Evolutionary conservation across 2,113 vertebrate genomes (phyloP).

Genomic region (Elanus axillaris): DNA sequence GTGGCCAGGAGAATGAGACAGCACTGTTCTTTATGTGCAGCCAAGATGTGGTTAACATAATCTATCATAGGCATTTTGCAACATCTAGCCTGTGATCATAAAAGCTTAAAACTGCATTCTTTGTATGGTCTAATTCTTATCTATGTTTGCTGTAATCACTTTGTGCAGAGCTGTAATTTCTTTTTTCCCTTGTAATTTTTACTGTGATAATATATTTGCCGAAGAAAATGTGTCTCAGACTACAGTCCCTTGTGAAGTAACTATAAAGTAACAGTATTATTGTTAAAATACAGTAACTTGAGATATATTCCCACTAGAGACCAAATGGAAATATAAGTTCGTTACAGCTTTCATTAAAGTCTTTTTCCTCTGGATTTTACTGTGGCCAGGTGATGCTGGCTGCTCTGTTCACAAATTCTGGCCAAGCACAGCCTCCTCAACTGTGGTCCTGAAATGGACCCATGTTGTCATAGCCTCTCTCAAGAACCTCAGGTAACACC

Average conservation of each 20-base stretch:
- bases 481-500: neutral
- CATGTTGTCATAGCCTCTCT: neutral
- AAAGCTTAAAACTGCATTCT: neutral
- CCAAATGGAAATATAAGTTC: neutral
- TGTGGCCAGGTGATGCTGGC: neutral
- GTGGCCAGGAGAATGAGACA: neutral
- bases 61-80: neutral
- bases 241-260: neutral
- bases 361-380: neutral
- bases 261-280: neutral
- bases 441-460: neutral
- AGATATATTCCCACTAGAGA: neutral
- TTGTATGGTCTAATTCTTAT: neutral
- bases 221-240: neutral
- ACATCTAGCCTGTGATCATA: neutral
- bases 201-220: neutral
- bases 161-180: neutral
- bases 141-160: neutral
- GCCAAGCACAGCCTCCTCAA: neutral
- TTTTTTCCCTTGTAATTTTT: neutral
- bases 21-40: neutral
- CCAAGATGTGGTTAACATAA: neutral
- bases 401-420: neutral
- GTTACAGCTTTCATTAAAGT: neutral
- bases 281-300: neutral